phyloP scores from a whole-genome alignment of 2,888 invertebrate species.

The Aleiodes testaceus region DNA sequence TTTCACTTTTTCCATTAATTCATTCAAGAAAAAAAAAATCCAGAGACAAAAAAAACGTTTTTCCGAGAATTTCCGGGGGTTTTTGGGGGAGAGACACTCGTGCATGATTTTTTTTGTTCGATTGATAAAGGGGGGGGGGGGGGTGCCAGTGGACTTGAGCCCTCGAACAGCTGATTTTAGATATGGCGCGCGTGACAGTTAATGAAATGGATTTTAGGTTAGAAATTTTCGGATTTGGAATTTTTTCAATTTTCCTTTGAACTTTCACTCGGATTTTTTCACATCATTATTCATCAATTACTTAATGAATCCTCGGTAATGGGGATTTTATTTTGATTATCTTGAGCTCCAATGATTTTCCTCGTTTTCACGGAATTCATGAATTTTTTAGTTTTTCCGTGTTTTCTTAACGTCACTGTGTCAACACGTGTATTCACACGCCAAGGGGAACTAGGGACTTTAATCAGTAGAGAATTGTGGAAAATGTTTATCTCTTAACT shows the following conservation, averaged over 20 bases:
- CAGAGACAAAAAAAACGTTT: no score
- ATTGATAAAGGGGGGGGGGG: neutral
- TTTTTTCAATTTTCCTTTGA: neutral
- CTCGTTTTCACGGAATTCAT: neutral
- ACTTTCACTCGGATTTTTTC: neutral
- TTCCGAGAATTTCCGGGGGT: no score
- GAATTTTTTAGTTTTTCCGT: no score
- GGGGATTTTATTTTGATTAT: neutral
- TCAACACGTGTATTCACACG: no score
- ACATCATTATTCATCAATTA: neutral
- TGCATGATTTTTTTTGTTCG: neutral
- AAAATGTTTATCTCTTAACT: no score
- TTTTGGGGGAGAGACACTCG: no score
- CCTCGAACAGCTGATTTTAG: conserved; percentile 53
- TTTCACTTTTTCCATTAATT: no score
- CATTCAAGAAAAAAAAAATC: no score
- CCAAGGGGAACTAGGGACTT: no score
- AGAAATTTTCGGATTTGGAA: conserved; percentile 8
- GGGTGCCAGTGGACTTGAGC: conserved; percentile 34
- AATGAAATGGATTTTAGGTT: conserved; percentile 46
- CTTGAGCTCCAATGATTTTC: neutral
- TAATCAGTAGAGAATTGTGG: no score
- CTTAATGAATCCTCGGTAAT: neutral
- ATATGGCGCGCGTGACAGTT: conserved; percentile 55
- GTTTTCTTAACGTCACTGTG: neutral